A percentile compares a stretch with the other conserved stretches of the same genome.
phyloP scores from a whole-genome alignment of 2,113 vertebrate genomes.

The Triplophysa dalaica region DNA sequence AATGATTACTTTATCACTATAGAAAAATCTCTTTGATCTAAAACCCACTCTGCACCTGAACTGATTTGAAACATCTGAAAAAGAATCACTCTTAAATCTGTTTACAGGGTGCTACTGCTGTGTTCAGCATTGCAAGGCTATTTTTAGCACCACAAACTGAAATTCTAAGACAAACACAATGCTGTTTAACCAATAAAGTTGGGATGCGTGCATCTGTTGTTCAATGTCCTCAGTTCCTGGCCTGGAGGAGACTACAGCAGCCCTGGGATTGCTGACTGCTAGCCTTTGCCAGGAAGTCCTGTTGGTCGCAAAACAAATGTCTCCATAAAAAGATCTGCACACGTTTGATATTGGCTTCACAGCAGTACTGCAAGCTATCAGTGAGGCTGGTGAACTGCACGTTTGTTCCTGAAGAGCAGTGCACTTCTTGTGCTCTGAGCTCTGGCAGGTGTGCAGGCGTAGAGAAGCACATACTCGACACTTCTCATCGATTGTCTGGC shows the following conservation, averaged over 20 bases:
- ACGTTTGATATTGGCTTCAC: conserved; percentile 7
- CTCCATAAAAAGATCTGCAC: conserved; percentile 35
- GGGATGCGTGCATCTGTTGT: conserved; percentile 52
- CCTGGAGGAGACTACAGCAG: conserved; percentile 44
- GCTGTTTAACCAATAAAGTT: conserved; percentile 33
- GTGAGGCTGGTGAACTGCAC: conserved; percentile 7
- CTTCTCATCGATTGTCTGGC: conserved; percentile 11
- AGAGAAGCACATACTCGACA: conserved; percentile 24
- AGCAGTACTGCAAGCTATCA: conserved; percentile 23
- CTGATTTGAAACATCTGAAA: neutral
- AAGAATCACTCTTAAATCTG: conserved; percentile 49
- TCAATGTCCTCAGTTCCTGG: conserved; percentile 21
- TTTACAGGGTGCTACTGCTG: conserved; percentile 43
- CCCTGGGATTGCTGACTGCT: conserved; percentile 46
- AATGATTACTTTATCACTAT: neutral
- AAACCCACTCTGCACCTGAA: neutral
- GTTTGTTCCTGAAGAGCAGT: conserved; percentile 27
- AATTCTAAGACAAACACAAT: conserved; percentile 13
- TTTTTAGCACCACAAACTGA: conserved; percentile 14
- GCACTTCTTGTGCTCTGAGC: conserved; percentile 2
- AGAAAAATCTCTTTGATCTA: conserved; percentile 15
- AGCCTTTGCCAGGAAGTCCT: conserved; percentile 47
- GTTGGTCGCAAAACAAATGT: conserved; percentile 45
- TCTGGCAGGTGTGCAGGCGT: conserved; percentile 30
- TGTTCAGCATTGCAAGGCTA: conserved; percentile 16